Conservation (phyloP, 1,140 invertebrate species). For the Tribolium castaneum region DNA sequence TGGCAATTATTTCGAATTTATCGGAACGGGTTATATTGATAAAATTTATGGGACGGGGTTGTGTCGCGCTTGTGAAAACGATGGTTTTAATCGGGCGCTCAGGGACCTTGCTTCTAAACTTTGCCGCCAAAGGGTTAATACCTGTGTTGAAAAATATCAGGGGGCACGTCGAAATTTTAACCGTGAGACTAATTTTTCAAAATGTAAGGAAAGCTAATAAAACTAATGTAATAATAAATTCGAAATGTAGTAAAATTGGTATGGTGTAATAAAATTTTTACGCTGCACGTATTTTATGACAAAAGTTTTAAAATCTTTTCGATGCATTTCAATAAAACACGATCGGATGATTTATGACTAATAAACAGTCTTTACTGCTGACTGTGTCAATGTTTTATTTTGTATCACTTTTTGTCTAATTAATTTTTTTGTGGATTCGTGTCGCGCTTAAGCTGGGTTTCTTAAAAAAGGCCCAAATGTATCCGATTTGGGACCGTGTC, state of each 20-base stretch:
- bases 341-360: background rate
- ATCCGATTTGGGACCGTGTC: slow-evolving; percentile 4
- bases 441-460: background rate
- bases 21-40: background rate
- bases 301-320: background rate
- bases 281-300: background rate
- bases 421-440: background rate
- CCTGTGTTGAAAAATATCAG: background rate
- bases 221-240: background rate
- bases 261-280: background rate
- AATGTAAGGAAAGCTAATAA: too few species aligned
- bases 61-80: too few species aligned
- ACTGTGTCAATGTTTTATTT: background rate
- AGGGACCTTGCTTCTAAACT: background rate
- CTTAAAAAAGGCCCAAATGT: background rate
- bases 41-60: background rate
- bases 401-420: background rate
- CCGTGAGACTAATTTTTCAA: background rate
- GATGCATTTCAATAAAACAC: background rate
- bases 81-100: background rate
- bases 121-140: background rate
- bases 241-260: background rate
- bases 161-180: background rate
- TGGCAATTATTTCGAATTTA: background rate
- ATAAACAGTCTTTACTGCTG: background rate